Evolutionary conservation across 2,113 vertebrate species (phyloP), one percentile per base, ranked within the genome.

Genomic region (Oreochromis aureus): DNA sequence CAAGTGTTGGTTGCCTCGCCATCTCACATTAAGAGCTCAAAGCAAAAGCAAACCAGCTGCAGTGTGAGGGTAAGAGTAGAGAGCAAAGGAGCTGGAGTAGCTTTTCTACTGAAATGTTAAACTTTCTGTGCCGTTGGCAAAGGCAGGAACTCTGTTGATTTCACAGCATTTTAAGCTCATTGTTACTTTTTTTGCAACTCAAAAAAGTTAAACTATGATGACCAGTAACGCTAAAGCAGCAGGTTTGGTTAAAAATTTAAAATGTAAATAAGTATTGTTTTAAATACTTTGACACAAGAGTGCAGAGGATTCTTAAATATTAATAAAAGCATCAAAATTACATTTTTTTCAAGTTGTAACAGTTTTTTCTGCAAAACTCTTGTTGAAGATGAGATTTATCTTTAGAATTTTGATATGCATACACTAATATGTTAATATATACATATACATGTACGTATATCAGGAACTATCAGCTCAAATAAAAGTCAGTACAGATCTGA

Each of bases 1-100:
- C 18, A 89, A 91, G 93, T 92, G 95, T 94, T 91, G 90, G 58
- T 76, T 90, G 54, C 90, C 80, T 87, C 87, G 63, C 94, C 95
- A 95, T 95, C 94, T 94, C 80, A 44, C 12, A 84, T 22, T 54
- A 48, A 87, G 53, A 88, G 89, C 36, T 90, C 22, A 81, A 88
- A 93, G 91, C 82, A 84, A 48, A 93, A 93, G 91, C 88, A 89
- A 89, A 92, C 91, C 83, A 41, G 86, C 54, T 86, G 83, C 41
- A 89, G 58, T 5, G 63, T 83, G 86, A 87, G 66, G 36, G 9
- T 10, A 51, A 54, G 10, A 51, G 12, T 4, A 84, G 48, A 55
- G 58, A 87, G 85, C 76, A 88, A 27, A 22, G 27, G 10, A 32
- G 44, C 2, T 48, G 18, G 10, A 85, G 54, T 16, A 54, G 41